These are phyloP conservation scores for Diaphora mendica DNA, from an alignment of 2,888 invertebrate species.

Conservation along the genomic window DNA sequence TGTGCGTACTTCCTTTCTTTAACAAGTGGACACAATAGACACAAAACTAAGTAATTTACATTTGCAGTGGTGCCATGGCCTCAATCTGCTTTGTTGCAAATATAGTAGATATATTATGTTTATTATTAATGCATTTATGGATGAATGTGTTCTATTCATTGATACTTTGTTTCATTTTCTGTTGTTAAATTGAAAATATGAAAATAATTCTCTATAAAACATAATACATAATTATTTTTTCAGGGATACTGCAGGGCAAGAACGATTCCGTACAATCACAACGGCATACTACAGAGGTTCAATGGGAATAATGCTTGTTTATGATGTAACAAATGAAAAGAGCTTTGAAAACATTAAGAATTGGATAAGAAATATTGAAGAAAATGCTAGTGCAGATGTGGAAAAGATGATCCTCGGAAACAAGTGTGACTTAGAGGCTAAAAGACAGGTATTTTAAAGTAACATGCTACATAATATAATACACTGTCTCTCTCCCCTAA, in stretches of 20 bases:
- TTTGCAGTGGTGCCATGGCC: conserved; percentile 28
- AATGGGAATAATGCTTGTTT: conserved; percentile 99
- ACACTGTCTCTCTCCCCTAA: not conserved
- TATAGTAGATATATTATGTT: conserved; percentile 16
- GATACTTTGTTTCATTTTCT: not conserved
- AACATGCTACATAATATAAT: not conserved
- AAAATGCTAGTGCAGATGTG: conserved; percentile 99
- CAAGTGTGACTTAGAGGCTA: conserved; percentile 99
- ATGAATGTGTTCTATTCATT: not conserved
- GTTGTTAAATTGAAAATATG: not conserved
- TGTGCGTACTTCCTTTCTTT: conserved; percentile 51
- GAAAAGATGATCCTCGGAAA: conserved; percentile 99
- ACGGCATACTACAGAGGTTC: conserved; percentile 99
- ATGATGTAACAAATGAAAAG: conserved; percentile 99
- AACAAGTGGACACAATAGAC: conserved; percentile 39
- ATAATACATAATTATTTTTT: conserved; percentile 31
- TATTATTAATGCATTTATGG: not conserved
- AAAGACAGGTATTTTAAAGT: conserved; percentile 90
- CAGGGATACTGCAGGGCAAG: conserved; percentile 99
- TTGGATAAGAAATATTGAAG: conserved; percentile 99
- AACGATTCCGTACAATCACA: conserved; percentile 99
- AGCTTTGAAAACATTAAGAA: conserved; percentile 99
- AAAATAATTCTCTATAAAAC: not conserved
- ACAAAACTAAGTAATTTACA: conserved; percentile 44
- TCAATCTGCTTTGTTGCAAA: conserved; percentile 8